Evolutionary conservation across 2,113 vertebrate genomes (phyloP).

Genomic region (Malaclemys terrapin): DNA sequence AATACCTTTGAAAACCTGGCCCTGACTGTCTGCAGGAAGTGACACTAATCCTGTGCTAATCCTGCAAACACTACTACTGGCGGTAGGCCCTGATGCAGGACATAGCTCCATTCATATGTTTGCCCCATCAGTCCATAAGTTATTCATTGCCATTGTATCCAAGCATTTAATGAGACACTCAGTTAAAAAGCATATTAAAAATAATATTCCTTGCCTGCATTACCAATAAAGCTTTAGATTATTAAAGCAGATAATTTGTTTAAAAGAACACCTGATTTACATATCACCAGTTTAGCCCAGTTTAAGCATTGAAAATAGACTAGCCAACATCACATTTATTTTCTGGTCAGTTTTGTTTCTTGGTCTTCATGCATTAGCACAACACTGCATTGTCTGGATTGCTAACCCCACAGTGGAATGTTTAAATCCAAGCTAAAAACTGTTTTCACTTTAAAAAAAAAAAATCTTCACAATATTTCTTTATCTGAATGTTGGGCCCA

Average conservation of each 20-base stretch:
- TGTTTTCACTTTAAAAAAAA: background rate
- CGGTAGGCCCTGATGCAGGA: accelerated
- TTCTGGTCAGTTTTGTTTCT: background rate
- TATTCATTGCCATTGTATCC: background rate
- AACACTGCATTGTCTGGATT: accelerated
- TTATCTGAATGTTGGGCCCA: background rate
- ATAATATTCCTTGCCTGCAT: background rate
- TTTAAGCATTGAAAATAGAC: background rate
- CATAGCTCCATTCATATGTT: background rate
- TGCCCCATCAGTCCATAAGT: accelerated
- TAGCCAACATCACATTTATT: background rate
- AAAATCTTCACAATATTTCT: background rate
- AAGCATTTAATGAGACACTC: accelerated
- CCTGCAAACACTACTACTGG: accelerated
- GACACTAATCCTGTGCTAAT: background rate
- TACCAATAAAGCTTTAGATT: background rate
- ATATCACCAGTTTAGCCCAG: background rate
- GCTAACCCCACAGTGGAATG: accelerated
- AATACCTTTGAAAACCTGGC: background rate
- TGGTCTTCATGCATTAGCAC: background rate
- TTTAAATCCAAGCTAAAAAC: accelerated
- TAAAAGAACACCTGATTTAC: background rate
- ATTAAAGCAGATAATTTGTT: background rate
- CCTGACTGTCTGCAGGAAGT: accelerated
- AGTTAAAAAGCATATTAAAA: background rate